Evolutionary conservation across 2,113 vertebrate species (phyloP).

Genomic region (Syngnathus scovelli): DNA sequence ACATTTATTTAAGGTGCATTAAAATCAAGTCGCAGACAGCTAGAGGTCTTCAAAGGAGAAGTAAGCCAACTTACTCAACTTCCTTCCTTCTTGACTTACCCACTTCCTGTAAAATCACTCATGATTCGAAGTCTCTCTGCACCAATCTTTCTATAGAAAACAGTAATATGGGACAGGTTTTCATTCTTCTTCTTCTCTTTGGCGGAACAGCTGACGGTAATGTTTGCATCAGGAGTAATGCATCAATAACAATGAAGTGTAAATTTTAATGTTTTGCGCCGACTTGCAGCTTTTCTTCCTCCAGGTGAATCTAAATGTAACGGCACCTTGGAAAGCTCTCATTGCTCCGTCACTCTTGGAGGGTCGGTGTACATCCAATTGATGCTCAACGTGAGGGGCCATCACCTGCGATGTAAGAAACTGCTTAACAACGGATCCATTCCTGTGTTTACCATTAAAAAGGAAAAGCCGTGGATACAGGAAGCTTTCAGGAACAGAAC

Average conservation of each 20-base stretch:
- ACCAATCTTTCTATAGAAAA: background rate
- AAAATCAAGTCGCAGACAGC: background rate
- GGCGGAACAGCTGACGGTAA: slow-evolving; percentile 43
- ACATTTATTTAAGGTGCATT: background rate
- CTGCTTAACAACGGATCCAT: rapidly evolving
- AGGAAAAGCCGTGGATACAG: background rate
- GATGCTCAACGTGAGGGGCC: slow-evolving; percentile 18
- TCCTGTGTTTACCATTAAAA: slow-evolving; percentile 23
- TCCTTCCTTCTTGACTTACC: slow-evolving; percentile 17
- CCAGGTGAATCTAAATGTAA: slow-evolving; percentile 29
- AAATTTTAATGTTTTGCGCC: background rate
- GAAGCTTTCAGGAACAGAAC: slow-evolving; percentile 11
- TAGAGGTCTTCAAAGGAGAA: slow-evolving; percentile 14
- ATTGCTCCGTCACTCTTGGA: slow-evolving; percentile 22
- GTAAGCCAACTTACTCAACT: slow-evolving; percentile 18
- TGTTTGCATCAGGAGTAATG: background rate
- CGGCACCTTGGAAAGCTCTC: background rate
- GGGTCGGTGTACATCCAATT: slow-evolving; percentile 41
- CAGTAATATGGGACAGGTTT: slow-evolving; percentile 21
- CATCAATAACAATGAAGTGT: background rate
- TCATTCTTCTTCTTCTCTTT: slow-evolving; percentile 34
- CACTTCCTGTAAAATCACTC: background rate
- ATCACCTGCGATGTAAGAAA: slow-evolving; percentile 10
- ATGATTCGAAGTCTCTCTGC: background rate
- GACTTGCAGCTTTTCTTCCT: slow-evolving; percentile 8